Percentiles rank a stretch among this genome's conserved stretches.
Conservation (phyloP, 2,888 invertebrate genomes). For the Uloborus plumipes region DNA sequence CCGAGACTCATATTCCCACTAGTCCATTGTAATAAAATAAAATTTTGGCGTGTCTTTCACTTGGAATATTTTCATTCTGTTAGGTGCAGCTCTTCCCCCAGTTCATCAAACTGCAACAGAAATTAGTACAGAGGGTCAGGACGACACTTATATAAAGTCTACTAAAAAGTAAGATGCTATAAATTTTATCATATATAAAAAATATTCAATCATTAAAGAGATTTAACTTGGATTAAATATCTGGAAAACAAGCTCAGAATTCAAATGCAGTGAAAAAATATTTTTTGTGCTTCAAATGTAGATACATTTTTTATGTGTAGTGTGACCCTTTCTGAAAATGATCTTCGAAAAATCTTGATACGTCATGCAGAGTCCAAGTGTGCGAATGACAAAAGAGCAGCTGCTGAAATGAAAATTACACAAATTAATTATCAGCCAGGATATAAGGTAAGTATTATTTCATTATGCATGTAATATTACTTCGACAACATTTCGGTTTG, state of each 20-base stretch:
- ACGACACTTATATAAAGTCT: slow-evolving; percentile 28
- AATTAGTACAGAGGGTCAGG: slow-evolving; percentile 10
- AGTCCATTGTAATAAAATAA: too few species aligned
- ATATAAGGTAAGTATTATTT: slow-evolving; percentile 72
- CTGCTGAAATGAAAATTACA: slow-evolving; percentile 72
- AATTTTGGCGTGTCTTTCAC: neutral
- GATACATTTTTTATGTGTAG: neutral
- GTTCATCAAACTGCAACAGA: slow-evolving; percentile 10
- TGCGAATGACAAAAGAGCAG: slow-evolving; percentile 74
- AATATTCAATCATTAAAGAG: too few species aligned
- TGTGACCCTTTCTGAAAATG: slow-evolving; percentile 70
- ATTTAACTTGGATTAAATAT: too few species aligned
- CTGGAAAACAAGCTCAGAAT: too few species aligned
- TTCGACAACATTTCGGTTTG: too few species aligned
- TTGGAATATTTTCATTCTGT: neutral
- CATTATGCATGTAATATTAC: too few species aligned
- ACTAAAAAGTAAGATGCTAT: slow-evolving; percentile 33
- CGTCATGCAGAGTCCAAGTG: slow-evolving; percentile 72
- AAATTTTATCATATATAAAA: too few species aligned
- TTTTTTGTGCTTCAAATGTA: too few species aligned
- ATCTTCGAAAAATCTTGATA: slow-evolving; percentile 72
- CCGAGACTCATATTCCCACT: too few species aligned
- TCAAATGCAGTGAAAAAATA: too few species aligned
- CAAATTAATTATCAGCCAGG: slow-evolving; percentile 73
- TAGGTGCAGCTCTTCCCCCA: slow-evolving; percentile 26